These are phyloP conservation scores for Drosophila busckii DNA, from an alignment of 1,140 invertebrate genomes.

Conservation along the genomic window DNA sequence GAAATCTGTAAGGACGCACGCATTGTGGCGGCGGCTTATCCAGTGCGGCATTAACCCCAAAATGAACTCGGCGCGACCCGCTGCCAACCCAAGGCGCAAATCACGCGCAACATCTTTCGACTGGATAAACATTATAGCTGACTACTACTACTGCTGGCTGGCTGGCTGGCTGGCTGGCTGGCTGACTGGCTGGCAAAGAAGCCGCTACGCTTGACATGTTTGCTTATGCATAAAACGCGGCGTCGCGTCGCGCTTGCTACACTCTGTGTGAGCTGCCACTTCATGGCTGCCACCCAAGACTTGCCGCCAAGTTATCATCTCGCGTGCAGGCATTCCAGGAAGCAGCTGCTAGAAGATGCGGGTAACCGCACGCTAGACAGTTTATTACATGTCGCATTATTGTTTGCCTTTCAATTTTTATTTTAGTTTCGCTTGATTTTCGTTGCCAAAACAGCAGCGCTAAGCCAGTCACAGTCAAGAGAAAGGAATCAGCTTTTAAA, in stretches of 20 bases:
- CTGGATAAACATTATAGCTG: constrained; percentile 64
- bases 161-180: background rate
- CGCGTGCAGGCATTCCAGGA: constrained; percentile 39
- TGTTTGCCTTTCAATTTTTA: constrained; percentile 75
- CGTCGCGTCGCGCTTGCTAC: constrained; percentile 20
- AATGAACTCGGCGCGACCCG: constrained; percentile 51
- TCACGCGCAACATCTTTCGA: constrained; percentile 70
- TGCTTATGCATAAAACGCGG: constrained; percentile 72
- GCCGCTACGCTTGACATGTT: constrained; percentile 63
- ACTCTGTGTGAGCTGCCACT: constrained; percentile 35
- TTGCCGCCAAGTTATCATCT: constrained; percentile 56
- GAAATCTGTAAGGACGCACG: constrained; percentile 66
- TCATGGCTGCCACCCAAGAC: constrained; percentile 38
- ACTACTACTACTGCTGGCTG: too few species aligned
- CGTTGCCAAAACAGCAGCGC: constrained; percentile 10
- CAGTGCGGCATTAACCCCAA: constrained; percentile 63
- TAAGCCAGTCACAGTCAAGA: background rate
- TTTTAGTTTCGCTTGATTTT: constrained; percentile 64
- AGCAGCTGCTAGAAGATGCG: background rate
- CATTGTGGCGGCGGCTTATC: constrained; percentile 49
- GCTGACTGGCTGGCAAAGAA: constrained; percentile 5
- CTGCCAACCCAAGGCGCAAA: constrained; percentile 21
- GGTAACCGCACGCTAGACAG: constrained; percentile 41
- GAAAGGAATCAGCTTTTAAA: background rate
- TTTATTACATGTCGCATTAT: constrained; percentile 68